Base-by-base conservation (phyloP, 2,113 vertebrate species). In the Aspidoscelis tigris region DNA sequence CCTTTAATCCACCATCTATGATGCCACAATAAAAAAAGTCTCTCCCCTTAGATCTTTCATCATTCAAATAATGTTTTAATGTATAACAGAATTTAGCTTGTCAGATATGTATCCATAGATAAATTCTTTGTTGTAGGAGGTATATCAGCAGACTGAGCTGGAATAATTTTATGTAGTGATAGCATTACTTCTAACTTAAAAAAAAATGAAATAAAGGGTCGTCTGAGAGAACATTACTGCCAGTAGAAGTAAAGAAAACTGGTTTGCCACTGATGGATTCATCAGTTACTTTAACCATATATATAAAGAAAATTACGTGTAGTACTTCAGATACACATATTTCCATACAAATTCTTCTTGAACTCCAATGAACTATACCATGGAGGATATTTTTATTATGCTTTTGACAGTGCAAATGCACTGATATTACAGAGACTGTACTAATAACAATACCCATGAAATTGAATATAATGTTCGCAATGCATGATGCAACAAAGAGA, bases 141-240 rank as follows among this genome's bases (percentile, higher is more conserved):
- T 24, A 72, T 79, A 85, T 79, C 69, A 50, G 24, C 76, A 80
- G 77, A 80, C 66, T 74, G 58, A 80, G 44, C 55, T 12, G 44
- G 69, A 72, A 85, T 80, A 65, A 74, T 74, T 80, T 85, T 80
- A 53, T 53, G 70, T n/a, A 74, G 70, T 58, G 24, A 76, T 68
- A 81, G 50, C 66, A 86, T 81, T 50, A 61, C 72, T 81, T 72
- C 72, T 70, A 81, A 72, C 53, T 81, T 81, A 68, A 85, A 68
- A 50, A 6, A 9, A 61, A 58, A 26, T n/a, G 47, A 41, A 81
- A 76, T 68, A 41, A 85, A 64, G 71, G 78, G 47, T 80, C n/a
- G 0, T 74, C 44, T 58, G 2, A 4, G 39, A 69, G 78, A 76
- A 81, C 41, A 14, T 58, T 86, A 70, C 65, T 81, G 53, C 69